These are phyloP conservation scores for Pandemis heparana DNA, from an alignment of 2,888 invertebrate species.

Conservation along the genomic window DNA sequence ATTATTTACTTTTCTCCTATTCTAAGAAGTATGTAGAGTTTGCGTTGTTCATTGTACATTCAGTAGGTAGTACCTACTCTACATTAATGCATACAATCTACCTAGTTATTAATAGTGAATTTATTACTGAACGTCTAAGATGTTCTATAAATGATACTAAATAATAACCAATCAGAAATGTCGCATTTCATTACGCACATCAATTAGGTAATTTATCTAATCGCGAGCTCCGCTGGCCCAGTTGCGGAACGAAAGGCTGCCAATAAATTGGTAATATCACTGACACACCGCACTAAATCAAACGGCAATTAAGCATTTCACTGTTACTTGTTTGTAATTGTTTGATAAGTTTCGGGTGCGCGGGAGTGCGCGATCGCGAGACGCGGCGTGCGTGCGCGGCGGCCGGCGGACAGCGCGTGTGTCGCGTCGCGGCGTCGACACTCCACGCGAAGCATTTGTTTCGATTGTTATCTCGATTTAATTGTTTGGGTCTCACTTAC, in stretches of 20 bases:
- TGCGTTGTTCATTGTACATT: background rate
- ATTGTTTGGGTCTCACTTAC: slow-evolving; percentile 10
- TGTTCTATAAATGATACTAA: background rate
- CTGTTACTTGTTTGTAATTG: slow-evolving; percentile 34
- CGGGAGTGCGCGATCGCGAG: background rate
- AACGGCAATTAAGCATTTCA: slow-evolving; percentile 52
- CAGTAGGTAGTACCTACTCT: background rate
- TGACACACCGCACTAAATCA: slow-evolving; percentile 57
- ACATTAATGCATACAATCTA: background rate
- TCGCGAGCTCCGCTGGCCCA: slow-evolving; percentile 52
- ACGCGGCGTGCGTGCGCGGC: slow-evolving; percentile 47
- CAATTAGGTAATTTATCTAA: slow-evolving; percentile 52
- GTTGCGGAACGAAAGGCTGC: slow-evolving; percentile 47
- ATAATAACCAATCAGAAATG: slow-evolving; percentile 22
- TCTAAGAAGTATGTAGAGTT: background rate
- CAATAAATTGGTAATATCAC: slow-evolving; percentile 58
- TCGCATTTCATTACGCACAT: slow-evolving; percentile 27
- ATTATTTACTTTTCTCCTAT: background rate
- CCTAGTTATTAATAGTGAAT: background rate
- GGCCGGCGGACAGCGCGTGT: slow-evolving; percentile 47
- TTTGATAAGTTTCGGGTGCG: slow-evolving; percentile 11
- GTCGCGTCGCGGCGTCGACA: slow-evolving; percentile 42
- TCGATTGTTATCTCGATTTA: slow-evolving; percentile 41
- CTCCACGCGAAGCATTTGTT: slow-evolving; percentile 35
- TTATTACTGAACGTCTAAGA: background rate